Base-by-base conservation (phyloP, 2,113 vertebrate genomes). In the Oreochromis tanganicae region DNA sequence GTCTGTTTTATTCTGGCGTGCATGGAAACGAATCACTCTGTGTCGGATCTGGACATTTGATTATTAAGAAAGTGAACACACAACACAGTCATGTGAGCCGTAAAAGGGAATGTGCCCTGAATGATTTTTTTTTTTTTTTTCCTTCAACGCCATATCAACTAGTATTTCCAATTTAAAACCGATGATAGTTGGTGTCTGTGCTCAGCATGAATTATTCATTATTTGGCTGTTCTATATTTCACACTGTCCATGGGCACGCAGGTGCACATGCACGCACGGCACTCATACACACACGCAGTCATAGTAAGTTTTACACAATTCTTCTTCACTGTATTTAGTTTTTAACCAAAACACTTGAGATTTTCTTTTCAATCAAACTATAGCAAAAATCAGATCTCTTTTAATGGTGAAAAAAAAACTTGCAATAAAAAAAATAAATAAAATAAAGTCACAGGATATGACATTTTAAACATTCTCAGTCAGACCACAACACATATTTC, bases 241-340 rank as follows among this genome's bases (percentile, higher is more conserved):
- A 6, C 13, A 68, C 36, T 71, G 17, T 73, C 38, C 3, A 73
- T 3, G 12, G 1, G 8, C 10, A 38, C 3, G 1, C 19, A 21
- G 2, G 4, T 1, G 6, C 19, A 68, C 3, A 6, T 1, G 11
- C 3, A 3, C 1, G 1, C 7, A 10, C 1, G 3, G 8, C 57
- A 61, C 57, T 32, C 57, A 17, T 17, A 1, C 3, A 41, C 34
- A 41, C 19, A 8, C 11, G 5, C 7, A 2, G 21, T 13, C 61
- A 38, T 12, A 13, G 11, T 13, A 34, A 68, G 10, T 68, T 68
- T 68, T 21, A 46, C 38, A 46, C 68, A 3, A 14, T 17, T 73
- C 21, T 73, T 27, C 21, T 75, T 75, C 14, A 17, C 1, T 75
- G 41, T 7, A 29, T 48, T 27, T 48, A 17, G 41, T 73, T 48